Percentiles rank a stretch among this genome's conserved stretches.
Evolutionary conservation across 2,797 vertebrate species (phyloP).

Genomic region (Loriculus beryllinus): DNA sequence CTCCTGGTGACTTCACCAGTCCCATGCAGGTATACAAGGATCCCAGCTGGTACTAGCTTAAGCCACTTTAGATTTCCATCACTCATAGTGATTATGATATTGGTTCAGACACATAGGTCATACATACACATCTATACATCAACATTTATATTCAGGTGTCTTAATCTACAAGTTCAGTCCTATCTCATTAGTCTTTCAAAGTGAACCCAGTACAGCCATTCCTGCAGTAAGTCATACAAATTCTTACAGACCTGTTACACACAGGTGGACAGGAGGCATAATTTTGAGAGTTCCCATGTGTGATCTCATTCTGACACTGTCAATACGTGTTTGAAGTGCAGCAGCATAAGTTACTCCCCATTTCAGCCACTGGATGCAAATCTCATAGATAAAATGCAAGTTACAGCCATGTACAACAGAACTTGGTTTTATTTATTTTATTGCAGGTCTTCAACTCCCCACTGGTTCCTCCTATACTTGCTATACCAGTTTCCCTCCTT

Average conservation of each 20-base stretch:
- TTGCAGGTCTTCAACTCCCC: not conserved
- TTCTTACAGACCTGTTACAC: not conserved
- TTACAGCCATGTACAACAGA: not conserved
- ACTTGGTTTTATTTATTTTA: not conserved
- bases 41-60: not conserved
- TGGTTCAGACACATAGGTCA: not conserved
- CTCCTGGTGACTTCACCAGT: not conserved
- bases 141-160: not conserved
- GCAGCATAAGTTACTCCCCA: not conserved
- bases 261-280: not conserved
- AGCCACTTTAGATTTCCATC: not conserved
- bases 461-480: not conserved
- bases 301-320: not conserved
- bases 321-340: not conserved
- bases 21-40: not conserved
- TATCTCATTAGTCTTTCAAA: not conserved
- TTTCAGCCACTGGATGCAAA: not conserved
- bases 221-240: not conserved
- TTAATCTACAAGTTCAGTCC: not conserved
- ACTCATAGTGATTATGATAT: not conserved
- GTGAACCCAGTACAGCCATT: not conserved
- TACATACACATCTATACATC: not conserved
- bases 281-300: not conserved
- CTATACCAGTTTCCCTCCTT: not conserved
- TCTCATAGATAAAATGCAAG: not conserved